Evolutionary conservation across 30 jellyfish, hydroid and myxozoan species (phyloP), one percentile per base, ranked within the genome.

Genomic region (Hydractinia symbiolongicarpus): DNA sequence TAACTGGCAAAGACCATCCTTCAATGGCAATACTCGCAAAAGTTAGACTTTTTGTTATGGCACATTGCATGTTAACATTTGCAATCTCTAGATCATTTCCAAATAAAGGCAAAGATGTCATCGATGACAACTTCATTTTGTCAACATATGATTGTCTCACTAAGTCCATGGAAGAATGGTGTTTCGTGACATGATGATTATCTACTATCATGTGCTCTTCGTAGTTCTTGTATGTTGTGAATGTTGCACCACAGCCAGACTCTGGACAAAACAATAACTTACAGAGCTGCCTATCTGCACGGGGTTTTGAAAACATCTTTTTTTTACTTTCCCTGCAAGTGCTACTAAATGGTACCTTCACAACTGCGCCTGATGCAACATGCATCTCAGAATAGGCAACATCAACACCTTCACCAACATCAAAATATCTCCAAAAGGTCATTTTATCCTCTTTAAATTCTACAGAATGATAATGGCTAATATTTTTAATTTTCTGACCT

Each of bases 181-280:
- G 19, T 44, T 51, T 51, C 19, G 4, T 51, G 52, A 8, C 50
- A 8, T 54, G 4, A 15, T 71, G 80, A 14, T 71, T 49, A 20
- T 71, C 80, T n/a, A 20, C 4, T 58, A 71, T 8, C 80, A n/a
- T 20, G n/a, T 71, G 80, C n/a, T 71, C 80, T 71, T 71, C 80
- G 7, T 19, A 58, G 50, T 30, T 58, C 53, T 49, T 58, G n/a
- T 71, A 20, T 19, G 44, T 71, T 11, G 40, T 58, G 50, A 71
- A 71, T 20, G 80, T 19, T 20, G 40, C 56, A 9, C 60, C n/a
- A 53, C 80, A 71, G 56, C 67, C 80, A 20, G 67, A 20, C 80
- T n/a, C 80, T 20, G 80, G 56, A 50, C 80, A 71, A 71, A 71
- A 71, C 61, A n/a, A n/a, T 54, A 71, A 50, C 60, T 19, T 71